Conservation (phyloP, 2,888 invertebrate genomes). For the Mesoligia furuncula region DNA sequence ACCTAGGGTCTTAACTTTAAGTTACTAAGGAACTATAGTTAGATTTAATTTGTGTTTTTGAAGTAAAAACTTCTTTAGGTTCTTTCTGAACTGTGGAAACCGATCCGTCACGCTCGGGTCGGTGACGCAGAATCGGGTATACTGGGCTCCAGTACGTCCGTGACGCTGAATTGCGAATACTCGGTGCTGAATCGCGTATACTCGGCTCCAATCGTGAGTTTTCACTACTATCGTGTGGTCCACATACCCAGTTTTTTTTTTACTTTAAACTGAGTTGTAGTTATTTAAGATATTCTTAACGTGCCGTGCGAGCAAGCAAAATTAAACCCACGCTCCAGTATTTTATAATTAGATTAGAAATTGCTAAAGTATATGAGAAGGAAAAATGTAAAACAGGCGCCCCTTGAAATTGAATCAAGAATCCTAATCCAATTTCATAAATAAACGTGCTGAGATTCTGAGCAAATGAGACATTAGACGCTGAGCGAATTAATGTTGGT, state of each 20-base stretch:
- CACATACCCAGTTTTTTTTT: not conserved
- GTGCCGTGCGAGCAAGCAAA: not conserved
- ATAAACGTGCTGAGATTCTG: constrained; percentile 52
- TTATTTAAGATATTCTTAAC: not conserved
- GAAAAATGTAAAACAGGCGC: constrained; percentile 43
- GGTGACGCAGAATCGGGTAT: not conserved
- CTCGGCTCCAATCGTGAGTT: not conserved
- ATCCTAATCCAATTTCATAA: constrained; percentile 48
- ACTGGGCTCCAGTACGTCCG: not conserved
- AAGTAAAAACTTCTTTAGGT: not conserved
- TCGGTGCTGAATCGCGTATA: too few species aligned
- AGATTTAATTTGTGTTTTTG: not conserved
- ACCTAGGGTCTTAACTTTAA: constrained; percentile 8
- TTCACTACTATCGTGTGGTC: not conserved
- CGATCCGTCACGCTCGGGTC: not conserved
- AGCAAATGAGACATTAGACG: constrained; percentile 49
- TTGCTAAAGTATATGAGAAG: constrained; percentile 17
- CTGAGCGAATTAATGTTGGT: constrained; percentile 32
- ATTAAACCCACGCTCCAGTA: not conserved
- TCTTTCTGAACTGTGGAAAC: not conserved
- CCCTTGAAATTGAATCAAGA: constrained; percentile 46
- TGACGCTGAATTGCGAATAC: not conserved
- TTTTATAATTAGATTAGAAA: constrained; percentile 13
- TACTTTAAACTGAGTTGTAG: not conserved
- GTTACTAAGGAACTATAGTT: constrained; percentile 9